These are phyloP conservation scores for Lasioglossum marginatum DNA, from an alignment of 2,888 invertebrate species.

Conservation along the genomic window DNA sequence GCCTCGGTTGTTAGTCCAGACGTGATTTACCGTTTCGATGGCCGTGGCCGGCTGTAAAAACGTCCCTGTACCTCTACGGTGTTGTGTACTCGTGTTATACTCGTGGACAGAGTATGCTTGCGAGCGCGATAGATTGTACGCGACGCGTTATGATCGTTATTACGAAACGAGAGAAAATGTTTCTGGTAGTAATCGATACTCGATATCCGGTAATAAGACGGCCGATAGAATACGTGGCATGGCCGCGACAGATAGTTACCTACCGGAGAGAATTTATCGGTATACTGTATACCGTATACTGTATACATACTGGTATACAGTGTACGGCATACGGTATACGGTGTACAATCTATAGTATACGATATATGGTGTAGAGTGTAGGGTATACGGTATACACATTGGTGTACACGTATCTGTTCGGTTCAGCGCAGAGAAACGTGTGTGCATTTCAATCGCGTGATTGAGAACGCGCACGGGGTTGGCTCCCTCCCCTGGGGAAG, in stretches of 20 bases:
- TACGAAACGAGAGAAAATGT: slow-evolving; percentile 62
- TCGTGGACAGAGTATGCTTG: background rate
- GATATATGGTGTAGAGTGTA: background rate
- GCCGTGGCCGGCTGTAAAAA: slow-evolving; percentile 12
- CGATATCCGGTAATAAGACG: slow-evolving; percentile 67
- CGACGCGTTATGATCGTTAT: slow-evolving; percentile 54
- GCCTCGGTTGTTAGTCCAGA: slow-evolving; percentile 12
- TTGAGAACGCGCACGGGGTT: slow-evolving; percentile 56
- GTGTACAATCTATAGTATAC: background rate
- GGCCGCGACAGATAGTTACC: slow-evolving; percentile 37
- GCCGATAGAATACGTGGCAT: slow-evolving; percentile 46
- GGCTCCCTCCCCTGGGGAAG: slow-evolving; percentile 54
- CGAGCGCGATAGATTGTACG: slow-evolving; percentile 13
- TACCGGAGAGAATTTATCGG: slow-evolving; percentile 53
- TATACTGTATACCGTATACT: slow-evolving; percentile 22
- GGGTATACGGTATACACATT: background rate
- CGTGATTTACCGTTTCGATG: slow-evolving; percentile 16
- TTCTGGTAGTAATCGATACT: slow-evolving; percentile 58
- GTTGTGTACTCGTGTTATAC: background rate
- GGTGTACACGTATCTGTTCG: slow-evolving; percentile 62
- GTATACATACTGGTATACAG: background rate
- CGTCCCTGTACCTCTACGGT: background rate
- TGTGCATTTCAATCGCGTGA: slow-evolving; percentile 71
- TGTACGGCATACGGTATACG: background rate
- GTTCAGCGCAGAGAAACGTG: slow-evolving; percentile 65